A percentile compares a stretch with the other conserved stretches of the same genome.
Conservation (phyloP, 2,888 invertebrate genomes). For the Perdita meconis region DNA sequence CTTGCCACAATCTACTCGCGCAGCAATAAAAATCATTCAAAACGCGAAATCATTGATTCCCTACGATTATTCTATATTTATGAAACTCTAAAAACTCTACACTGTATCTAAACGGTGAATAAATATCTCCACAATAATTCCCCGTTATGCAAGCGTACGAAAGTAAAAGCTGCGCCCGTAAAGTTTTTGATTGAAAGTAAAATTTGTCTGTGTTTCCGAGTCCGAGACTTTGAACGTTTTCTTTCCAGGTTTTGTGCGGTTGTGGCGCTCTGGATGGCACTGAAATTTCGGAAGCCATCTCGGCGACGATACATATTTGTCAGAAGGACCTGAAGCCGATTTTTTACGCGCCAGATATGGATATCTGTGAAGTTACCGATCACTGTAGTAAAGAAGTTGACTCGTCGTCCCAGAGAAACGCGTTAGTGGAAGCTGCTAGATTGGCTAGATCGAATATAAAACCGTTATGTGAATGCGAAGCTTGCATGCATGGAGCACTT, state of each 20-base stretch:
- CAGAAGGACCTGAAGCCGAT: slow-evolving; percentile 65
- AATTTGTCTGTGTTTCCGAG: background rate
- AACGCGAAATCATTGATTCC: background rate
- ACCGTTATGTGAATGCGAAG: slow-evolving; percentile 82
- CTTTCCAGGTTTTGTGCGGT: slow-evolving; percentile 84
- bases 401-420: slow-evolving; percentile 80
- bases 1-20: slow-evolving; percentile 2
- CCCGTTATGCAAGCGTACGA: slow-evolving; percentile 1
- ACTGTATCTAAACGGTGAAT: background rate
- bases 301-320: slow-evolving; percentile 76
- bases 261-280: slow-evolving; percentile 86
- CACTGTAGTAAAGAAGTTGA: slow-evolving; percentile 72
- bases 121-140: slow-evolving; percentile 2
- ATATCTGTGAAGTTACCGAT: slow-evolving; percentile 67
- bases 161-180: background rate
- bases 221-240: background rate
- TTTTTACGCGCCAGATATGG: slow-evolving; percentile 76
- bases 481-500: slow-evolving; percentile 84
- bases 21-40: background rate
- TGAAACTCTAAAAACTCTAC: background rate
- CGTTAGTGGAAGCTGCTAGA: slow-evolving; percentile 85
- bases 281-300: slow-evolving; percentile 86
- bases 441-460: slow-evolving; percentile 84
- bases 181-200: slow-evolving; percentile 1
- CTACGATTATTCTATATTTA: background rate